phyloP scores from a whole-genome alignment of 1,140 invertebrate species.

The Zaprionus ghesquierei region DNA sequence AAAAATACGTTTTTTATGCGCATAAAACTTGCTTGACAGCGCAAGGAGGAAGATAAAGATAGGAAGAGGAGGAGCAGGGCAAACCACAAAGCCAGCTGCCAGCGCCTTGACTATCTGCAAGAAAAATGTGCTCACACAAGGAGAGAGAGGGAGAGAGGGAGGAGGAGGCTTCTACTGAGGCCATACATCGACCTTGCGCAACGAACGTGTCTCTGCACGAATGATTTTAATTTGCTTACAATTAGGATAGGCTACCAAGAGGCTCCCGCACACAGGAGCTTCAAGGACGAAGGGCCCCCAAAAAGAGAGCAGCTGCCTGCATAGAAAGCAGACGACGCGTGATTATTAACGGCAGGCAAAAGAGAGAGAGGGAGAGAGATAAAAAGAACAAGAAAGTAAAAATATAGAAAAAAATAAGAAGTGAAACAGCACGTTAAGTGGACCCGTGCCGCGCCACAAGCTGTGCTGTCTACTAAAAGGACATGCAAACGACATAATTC shows the following conservation, averaged over 20 bases:
- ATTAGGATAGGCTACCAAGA: constrained; percentile 31
- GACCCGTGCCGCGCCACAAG: too few relatives aligned
- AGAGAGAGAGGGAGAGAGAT: constrained; percentile 14
- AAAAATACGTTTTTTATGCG: constrained; percentile 10
- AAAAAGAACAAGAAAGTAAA: not conserved
- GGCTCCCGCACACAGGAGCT: too few relatives aligned
- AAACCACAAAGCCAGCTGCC: constrained; percentile 26
- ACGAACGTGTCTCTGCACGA: constrained; percentile 28
- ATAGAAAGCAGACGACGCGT: constrained; percentile 27
- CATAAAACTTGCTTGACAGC: constrained; percentile 20
- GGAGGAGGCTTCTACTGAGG: not conserved
- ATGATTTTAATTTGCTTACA: constrained; percentile 47
- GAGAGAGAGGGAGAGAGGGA: constrained; percentile 1
- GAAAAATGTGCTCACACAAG: constrained; percentile 22
- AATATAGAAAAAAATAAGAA: not conserved
- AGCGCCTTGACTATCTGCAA: constrained; percentile 34
- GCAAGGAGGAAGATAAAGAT: not conserved
- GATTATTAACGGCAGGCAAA: constrained; percentile 52
- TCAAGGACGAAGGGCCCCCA: too few relatives aligned
- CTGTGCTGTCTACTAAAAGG: constrained; percentile 38
- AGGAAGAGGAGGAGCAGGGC: not conserved
- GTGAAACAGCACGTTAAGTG: constrained; percentile 45
- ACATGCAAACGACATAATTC: constrained; percentile 64
- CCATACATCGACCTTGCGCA: not conserved
- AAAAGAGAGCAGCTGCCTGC: not conserved